A percentile compares a stretch with the other conserved stretches of the same genome.
Conservation (phyloP, 1,140 invertebrate species). For the Papilio machaon region DNA sequence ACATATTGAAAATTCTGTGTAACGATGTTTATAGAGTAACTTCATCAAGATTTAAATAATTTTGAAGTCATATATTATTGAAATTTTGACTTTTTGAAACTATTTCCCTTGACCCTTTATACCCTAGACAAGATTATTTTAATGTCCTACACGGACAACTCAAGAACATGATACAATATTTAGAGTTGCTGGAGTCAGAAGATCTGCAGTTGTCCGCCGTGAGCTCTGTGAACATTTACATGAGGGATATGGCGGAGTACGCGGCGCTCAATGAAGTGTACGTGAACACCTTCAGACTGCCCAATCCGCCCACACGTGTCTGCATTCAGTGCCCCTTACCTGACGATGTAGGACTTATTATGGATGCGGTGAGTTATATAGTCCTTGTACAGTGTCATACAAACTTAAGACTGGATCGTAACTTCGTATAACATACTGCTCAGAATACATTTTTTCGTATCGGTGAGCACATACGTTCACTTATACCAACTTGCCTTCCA, state of each 20-base stretch:
- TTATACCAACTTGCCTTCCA: no score
- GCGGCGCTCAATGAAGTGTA: constrained; percentile 90
- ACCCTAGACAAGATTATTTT: constrained; percentile 32
- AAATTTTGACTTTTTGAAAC: neutral
- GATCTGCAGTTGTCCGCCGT: constrained; percentile 86
- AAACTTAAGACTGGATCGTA: no score
- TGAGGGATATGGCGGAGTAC: constrained; percentile 92
- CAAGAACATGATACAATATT: constrained; percentile 38
- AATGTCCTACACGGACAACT: neutral
- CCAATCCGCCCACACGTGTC: constrained; percentile 93
- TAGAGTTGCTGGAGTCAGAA: constrained; percentile 83
- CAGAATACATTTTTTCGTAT: no score
- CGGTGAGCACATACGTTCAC: no score
- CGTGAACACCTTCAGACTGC: constrained; percentile 87
- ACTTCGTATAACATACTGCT: no score
- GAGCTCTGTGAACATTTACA: constrained; percentile 91
- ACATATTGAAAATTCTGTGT: no score
- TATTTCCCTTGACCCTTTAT: neutral
- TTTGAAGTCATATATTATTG: no score
- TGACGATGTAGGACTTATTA: constrained; percentile 86
- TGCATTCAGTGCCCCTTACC: constrained; percentile 92
- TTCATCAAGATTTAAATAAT: no score
- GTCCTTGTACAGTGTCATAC: no score
- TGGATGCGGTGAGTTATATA: constrained; percentile 86
- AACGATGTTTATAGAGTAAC: no score